Evolutionary conservation across 2,797 vertebrate species (phyloP).

Genomic region (Chrosomus eos): DNA sequence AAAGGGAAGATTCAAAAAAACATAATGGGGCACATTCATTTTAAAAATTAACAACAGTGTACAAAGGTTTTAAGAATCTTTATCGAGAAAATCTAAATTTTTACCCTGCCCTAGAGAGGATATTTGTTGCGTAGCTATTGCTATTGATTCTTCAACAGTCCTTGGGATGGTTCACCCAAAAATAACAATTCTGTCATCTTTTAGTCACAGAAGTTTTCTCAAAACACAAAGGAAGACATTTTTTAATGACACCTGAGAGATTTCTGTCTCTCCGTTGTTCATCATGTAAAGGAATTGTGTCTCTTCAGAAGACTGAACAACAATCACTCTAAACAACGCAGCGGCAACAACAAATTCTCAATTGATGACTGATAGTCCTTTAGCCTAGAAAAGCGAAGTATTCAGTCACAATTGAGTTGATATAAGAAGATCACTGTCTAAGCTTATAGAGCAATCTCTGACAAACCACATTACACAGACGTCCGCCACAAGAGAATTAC

Average conservation of each 20-base stretch:
- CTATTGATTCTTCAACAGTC: background rate
- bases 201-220: background rate
- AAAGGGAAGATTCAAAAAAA: too few species aligned
- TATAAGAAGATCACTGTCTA: constrained; percentile 38
- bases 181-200: background rate
- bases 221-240: background rate
- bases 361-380: background rate
- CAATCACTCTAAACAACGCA: background rate
- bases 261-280: background rate
- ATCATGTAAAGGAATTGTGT: background rate
- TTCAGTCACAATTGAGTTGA: constrained; percentile 29
- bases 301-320: background rate
- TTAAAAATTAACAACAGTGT: too few species aligned
- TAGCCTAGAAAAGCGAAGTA: background rate
- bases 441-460: constrained; percentile 49
- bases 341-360: background rate
- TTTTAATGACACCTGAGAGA: background rate
- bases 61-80: background rate
- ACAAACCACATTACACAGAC: constrained; percentile 55
- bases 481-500: constrained; percentile 65
- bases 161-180: background rate
- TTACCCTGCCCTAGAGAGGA: background rate
- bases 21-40: too few species aligned
- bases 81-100: background rate
- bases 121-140: background rate